Evolutionary conservation across 2,113 vertebrate genomes (phyloP).

Genomic region (Zeus faber): DNA sequence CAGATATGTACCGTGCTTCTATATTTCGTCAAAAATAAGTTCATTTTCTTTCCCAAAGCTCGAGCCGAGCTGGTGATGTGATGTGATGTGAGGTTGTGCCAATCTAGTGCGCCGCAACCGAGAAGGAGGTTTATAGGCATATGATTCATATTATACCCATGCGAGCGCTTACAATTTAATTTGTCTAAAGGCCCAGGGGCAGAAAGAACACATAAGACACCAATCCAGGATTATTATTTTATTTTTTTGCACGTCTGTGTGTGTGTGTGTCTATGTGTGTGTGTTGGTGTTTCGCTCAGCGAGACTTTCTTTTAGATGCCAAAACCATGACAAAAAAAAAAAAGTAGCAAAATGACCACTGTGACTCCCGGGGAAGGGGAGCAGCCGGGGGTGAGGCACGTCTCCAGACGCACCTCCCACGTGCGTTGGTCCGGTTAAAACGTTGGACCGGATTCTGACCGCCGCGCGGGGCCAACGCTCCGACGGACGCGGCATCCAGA

Average conservation of each 20-base stretch:
- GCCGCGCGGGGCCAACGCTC: background rate
- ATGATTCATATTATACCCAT: background rate
- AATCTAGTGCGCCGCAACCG: too few species aligned
- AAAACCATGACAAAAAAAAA: too few species aligned
- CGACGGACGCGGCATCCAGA: background rate
- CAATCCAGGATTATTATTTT: background rate
- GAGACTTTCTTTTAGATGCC: too few species aligned
- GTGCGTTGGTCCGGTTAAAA: too few species aligned
- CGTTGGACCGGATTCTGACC: too few species aligned
- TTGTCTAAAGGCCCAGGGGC: background rate
- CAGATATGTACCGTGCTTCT: too few species aligned
- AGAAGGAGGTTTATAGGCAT: background rate
- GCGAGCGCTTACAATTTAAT: background rate
- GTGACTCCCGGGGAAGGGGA: background rate
- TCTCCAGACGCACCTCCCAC: too few species aligned
- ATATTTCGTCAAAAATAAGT: too few species aligned
- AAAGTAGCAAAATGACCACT: background rate
- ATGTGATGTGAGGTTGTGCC: background rate
- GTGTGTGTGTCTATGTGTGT: slow-evolving; percentile 11
- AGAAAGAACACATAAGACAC: background rate
- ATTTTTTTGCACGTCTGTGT: slow-evolving; percentile 14
- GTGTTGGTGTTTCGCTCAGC: background rate
- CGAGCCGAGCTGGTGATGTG: background rate
- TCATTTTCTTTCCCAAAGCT: too few species aligned
- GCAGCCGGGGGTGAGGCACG: slow-evolving; percentile 40